phyloP scores from a whole-genome alignment of 2,797 vertebrate species.

The Acipenser oxyrinchus region DNA sequence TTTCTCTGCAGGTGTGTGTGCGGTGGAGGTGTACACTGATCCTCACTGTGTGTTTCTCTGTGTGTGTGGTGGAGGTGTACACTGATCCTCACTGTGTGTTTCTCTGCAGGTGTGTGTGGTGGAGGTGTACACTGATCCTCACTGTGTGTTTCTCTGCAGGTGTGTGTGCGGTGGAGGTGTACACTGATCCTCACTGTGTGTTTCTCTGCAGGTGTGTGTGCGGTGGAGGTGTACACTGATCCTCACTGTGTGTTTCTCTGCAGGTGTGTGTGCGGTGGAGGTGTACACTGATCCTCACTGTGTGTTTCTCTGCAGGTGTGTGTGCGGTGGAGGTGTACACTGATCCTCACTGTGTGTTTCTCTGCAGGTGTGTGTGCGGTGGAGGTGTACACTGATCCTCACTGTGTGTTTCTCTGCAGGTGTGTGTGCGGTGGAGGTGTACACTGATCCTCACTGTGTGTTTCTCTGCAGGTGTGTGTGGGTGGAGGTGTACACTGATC shows the following conservation, averaged over 20 bases:
- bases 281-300: conserved; percentile 7
- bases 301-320: background rate
- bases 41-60: too few relatives aligned
- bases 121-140: too few relatives aligned
- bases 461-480: conserved; percentile 58
- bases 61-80: too few relatives aligned
- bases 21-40: too few relatives aligned
- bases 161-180: background rate
- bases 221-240: background rate
- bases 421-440: conserved; percentile 63
- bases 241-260: background rate
- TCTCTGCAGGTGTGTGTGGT: background rate
- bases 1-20: too few relatives aligned
- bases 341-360: too few relatives aligned
- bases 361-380: conserved; percentile 44
- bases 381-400: conserved; percentile 73
- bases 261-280: background rate
- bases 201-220: background rate
- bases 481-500: conserved; percentile 64
- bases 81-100: too few relatives aligned
- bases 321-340: too few relatives aligned
- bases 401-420: too few relatives aligned
- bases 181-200: background rate
- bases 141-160: background rate
- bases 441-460: too few relatives aligned